A percentile compares a stretch with the other conserved stretches of the same genome.
Evolutionary conservation across 2,888 invertebrate genomes (phyloP).

Genomic region (Lepidochitona cinerea): DNA sequence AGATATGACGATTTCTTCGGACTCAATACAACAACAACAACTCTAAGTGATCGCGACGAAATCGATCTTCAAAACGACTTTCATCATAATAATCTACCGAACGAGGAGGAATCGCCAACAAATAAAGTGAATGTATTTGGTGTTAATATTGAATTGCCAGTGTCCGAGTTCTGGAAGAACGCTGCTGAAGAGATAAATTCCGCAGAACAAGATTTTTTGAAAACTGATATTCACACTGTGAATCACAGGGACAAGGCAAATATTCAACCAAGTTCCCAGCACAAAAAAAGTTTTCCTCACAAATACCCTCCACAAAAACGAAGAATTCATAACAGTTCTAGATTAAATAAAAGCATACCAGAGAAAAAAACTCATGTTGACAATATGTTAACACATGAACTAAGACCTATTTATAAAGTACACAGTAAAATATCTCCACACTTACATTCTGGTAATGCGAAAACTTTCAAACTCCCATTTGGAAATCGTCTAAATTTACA

Average conservation of each 20-base stretch:
- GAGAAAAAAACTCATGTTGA: no score
- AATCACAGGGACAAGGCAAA: not conserved
- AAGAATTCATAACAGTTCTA: not conserved
- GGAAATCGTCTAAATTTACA: slow-evolving; percentile 6
- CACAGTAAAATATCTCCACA: slow-evolving; percentile 54
- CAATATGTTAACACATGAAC: not conserved
- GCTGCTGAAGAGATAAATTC: not conserved
- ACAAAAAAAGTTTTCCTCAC: not conserved
- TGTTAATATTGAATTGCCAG: slow-evolving; percentile 26
- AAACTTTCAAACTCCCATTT: slow-evolving; percentile 10
- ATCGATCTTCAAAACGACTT: not conserved
- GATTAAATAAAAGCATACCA: not conserved
- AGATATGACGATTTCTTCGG: not conserved
- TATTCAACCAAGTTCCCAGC: not conserved
- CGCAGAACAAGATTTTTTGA: not conserved
- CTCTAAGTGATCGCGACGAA: not conserved
- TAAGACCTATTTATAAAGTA: slow-evolving; percentile 47
- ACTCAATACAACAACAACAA: no score
- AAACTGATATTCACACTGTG: not conserved
- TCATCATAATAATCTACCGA: not conserved
- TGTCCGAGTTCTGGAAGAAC: slow-evolving; percentile 35
- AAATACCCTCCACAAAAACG: not conserved
- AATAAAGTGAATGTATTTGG: slow-evolving; percentile 2
- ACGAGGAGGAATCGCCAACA: not conserved
- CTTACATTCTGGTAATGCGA: slow-evolving; percentile 19